Conservation (phyloP, 1,140 invertebrate species). For the Periplaneta americana region DNA sequence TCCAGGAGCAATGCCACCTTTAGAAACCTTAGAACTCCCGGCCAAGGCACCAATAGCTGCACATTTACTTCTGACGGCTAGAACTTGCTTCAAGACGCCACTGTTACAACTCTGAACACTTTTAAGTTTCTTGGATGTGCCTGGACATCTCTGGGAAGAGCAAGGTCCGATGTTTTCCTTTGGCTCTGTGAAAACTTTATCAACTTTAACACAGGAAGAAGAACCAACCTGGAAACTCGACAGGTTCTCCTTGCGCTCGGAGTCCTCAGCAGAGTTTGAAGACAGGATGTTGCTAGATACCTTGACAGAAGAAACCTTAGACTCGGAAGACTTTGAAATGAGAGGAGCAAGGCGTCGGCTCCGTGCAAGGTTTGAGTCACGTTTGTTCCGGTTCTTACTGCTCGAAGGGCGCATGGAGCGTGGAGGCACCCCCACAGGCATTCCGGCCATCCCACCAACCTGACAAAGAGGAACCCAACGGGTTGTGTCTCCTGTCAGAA, state of each 20-base stretch:
- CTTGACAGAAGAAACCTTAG: background rate
- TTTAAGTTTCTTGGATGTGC: background rate
- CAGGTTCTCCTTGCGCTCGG: background rate
- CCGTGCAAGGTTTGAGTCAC: background rate
- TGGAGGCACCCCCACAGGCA: background rate
- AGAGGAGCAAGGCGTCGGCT: background rate
- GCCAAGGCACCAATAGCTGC: background rate
- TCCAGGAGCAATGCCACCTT: background rate
- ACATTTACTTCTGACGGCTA: background rate
- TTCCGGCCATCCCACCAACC: background rate
- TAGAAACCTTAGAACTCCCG: background rate
- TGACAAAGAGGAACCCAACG: background rate
- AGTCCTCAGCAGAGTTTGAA: background rate
- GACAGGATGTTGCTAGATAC: background rate
- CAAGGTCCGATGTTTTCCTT: constrained; percentile 2
- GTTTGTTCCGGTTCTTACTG: background rate
- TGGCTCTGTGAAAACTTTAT: background rate
- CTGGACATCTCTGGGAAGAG: background rate
- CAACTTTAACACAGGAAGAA: background rate
- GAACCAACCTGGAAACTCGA: background rate
- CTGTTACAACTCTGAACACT: background rate
- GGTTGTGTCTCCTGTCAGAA: background rate
- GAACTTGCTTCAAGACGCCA: background rate
- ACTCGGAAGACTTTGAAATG: background rate
- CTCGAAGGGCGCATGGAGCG: background rate